Evolutionary conservation across 2,113 vertebrate genomes (phyloP).

Genomic region (Nesogale talazaci): DNA sequence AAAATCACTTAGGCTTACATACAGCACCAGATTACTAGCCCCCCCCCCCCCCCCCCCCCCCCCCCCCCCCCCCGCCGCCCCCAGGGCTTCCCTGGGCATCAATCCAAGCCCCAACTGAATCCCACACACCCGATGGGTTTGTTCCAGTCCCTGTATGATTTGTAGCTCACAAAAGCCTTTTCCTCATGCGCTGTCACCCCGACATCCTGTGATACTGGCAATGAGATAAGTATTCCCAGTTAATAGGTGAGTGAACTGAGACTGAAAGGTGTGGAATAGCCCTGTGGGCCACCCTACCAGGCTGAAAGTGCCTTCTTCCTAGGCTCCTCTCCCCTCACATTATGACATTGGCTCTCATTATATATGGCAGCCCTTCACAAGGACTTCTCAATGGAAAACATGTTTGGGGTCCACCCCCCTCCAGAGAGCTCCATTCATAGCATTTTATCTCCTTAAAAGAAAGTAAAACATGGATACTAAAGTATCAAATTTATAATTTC

Average conservation of each 20-base stretch:
- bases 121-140: background rate
- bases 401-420: background rate
- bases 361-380: background rate
- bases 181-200: background rate
- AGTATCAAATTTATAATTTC: background rate
- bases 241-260: background rate
- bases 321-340: background rate
- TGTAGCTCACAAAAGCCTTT: conserved; percentile 4
- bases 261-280: background rate
- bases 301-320: background rate
- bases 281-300: background rate
- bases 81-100: background rate
- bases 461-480: background rate
- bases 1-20: background rate
- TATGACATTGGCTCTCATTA: background rate
- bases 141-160: background rate
- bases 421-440: background rate
- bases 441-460: conserved; percentile 1
- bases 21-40: background rate
- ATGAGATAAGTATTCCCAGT: background rate
- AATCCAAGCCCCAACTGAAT: background rate
- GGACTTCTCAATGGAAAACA: background rate
- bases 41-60: too few relatives aligned
- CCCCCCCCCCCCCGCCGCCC: too few relatives aligned
- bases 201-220: background rate